A percentile compares a stretch with the other conserved stretches of the same genome.
phyloP scores from a whole-genome alignment of 1,140 invertebrate species.

The Camponotus pennsylvanicus region DNA sequence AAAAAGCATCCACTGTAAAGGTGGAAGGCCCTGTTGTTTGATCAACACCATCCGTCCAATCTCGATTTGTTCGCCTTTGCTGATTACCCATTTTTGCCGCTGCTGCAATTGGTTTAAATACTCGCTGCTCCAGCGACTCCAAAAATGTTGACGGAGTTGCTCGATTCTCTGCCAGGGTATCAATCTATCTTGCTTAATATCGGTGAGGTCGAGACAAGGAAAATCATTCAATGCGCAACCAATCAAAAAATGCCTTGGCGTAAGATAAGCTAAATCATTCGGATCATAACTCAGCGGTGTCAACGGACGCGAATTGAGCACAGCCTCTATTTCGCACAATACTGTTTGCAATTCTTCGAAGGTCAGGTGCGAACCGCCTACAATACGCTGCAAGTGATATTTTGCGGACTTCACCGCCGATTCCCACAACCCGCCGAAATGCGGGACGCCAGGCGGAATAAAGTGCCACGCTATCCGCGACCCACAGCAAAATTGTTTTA shows the following conservation, averaged over 20 bases:
- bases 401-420: too few relatives aligned
- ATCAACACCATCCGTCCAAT: background rate
- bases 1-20: background rate
- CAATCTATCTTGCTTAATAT: background rate
- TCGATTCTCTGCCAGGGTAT: background rate
- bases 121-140: background rate
- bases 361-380: too few relatives aligned
- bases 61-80: background rate
- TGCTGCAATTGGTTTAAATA: background rate
- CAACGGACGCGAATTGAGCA: conserved; percentile 74
- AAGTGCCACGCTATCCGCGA: too few relatives aligned
- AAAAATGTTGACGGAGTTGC: background rate
- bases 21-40: background rate
- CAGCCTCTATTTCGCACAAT: conserved; percentile 69
- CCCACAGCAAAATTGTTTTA: too few relatives aligned
- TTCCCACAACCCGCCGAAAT: too few relatives aligned
- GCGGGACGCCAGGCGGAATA: too few relatives aligned
- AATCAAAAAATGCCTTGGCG: conserved; percentile 76
- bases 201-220: background rate
- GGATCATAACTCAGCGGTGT: conserved; percentile 56
- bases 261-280: conserved; percentile 61
- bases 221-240: background rate
- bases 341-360: conserved; percentile 4
- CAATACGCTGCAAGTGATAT: too few relatives aligned
- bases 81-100: background rate